Conservation (phyloP, 1,140 invertebrate genomes). For the Drosophila sturtevanti region DNA sequence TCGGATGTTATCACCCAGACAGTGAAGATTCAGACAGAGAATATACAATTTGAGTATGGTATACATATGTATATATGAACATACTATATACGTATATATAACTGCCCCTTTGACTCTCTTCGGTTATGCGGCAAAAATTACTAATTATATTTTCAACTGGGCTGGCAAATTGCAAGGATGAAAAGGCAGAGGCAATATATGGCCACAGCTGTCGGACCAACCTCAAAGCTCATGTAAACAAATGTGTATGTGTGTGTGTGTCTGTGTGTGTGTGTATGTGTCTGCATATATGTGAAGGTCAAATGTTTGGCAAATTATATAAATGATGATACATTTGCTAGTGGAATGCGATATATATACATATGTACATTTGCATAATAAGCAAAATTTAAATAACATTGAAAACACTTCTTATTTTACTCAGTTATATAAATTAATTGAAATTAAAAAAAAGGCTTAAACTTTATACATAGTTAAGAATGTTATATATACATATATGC, state of each 20-base stretch:
- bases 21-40: background rate
- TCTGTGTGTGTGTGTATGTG: background rate
- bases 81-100: too few relatives aligned
- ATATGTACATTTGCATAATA: background rate
- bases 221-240: background rate
- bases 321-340: constrained; percentile 1
- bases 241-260: background rate
- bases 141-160: constrained; percentile 6
- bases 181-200: background rate
- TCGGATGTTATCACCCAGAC: background rate
- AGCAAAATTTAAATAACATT: background rate
- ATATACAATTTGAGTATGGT: too few relatives aligned
- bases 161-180: background rate
- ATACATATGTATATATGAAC: too few relatives aligned
- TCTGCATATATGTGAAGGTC: background rate
- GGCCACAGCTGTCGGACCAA: background rate
- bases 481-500: too few relatives aligned
- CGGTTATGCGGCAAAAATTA: background rate
- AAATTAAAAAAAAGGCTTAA: background rate
- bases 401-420: background rate
- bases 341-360: background rate
- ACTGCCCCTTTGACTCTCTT: background rate
- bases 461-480: too few relatives aligned
- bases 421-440: background rate
- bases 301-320: constrained; percentile 1